These are phyloP conservation scores for Alethe diademata DNA, from an alignment of 2,113 vertebrate species.

Conservation along the genomic window DNA sequence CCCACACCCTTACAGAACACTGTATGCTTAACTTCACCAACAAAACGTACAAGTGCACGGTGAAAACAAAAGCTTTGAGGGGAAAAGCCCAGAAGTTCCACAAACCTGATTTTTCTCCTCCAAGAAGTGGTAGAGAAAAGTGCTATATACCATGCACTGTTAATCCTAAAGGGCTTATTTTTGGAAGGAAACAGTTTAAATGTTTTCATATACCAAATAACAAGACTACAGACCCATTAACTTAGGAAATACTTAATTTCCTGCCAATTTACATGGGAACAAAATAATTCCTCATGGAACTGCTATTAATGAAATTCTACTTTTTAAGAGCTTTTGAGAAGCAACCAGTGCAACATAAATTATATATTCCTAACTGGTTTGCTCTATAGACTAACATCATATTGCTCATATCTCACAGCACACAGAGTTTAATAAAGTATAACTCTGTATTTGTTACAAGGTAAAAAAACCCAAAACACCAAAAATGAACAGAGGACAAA, in stretches of 20 bases:
- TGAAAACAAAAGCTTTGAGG: neutral
- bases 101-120: neutral
- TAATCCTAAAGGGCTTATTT: neutral
- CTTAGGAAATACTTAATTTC: neutral
- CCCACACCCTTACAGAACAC: neutral
- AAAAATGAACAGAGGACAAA: neutral
- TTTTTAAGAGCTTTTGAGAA: neutral
- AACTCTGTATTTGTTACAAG: neutral
- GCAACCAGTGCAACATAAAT: neutral
- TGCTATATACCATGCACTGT: neutral
- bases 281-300: neutral
- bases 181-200: neutral
- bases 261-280: neutral
- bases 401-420: neutral
- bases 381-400: neutral
- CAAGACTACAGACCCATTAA: neutral
- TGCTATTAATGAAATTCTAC: neutral
- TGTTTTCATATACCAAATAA: neutral
- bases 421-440: neutral
- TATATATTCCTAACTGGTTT: neutral
- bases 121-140: neutral
- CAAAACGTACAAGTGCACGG: neutral
- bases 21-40: neutral
- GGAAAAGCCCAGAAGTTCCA: neutral
- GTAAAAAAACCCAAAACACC: neutral